phyloP scores from a whole-genome alignment of 2,797 vertebrate species.

The Lacerta viridis region DNA sequence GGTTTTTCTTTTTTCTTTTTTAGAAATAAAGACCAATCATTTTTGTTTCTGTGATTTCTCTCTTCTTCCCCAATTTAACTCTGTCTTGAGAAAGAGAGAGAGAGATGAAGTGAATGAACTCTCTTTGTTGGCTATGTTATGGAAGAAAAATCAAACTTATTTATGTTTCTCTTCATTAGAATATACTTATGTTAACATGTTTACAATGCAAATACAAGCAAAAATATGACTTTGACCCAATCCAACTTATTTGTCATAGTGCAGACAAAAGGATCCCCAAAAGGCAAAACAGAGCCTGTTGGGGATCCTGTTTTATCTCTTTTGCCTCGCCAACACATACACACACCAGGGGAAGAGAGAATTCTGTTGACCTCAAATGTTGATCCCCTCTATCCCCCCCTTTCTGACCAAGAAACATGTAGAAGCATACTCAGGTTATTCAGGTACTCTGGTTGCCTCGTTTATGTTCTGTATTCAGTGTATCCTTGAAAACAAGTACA shows the following conservation, averaged over 20 bases:
- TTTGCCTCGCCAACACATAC: no score
- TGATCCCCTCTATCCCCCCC: background rate
- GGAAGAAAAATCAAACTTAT: background rate
- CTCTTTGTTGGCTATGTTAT: background rate
- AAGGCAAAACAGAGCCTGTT: background rate
- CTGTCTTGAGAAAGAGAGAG: background rate
- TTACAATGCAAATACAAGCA: background rate
- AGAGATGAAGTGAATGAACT: no score
- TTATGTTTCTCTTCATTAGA: background rate
- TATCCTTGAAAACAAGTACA: background rate
- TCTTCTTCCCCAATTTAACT: background rate
- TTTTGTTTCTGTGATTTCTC: background rate
- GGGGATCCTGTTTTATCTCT: background rate
- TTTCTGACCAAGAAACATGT: background rate
- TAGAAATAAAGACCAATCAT: conserved; percentile 1
- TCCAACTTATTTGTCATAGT: background rate
- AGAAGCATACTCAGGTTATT: background rate
- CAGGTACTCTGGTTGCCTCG: background rate
- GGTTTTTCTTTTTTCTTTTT: background rate
- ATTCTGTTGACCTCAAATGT: no score
- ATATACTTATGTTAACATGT: background rate
- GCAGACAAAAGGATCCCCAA: background rate
- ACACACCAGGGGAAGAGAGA: background rate
- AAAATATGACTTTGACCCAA: background rate
- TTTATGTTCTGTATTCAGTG: background rate